Evolutionary conservation across 2,888 invertebrate genomes (phyloP), one percentile per base, ranked within the genome.

Genomic region (Leptura quadrifasciata): DNA sequence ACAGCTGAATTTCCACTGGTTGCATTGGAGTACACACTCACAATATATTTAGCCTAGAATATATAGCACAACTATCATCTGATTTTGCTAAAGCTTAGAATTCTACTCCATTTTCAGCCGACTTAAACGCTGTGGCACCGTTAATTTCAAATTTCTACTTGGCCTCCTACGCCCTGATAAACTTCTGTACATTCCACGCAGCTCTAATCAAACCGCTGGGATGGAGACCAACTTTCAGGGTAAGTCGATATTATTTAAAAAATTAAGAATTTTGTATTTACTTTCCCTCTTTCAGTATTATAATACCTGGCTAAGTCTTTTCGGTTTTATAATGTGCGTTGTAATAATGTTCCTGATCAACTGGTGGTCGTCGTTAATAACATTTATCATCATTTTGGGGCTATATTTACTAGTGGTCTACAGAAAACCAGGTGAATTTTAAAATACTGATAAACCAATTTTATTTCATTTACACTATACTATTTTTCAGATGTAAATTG

Each of bases 171-270:
- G 97, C 97, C 18, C 92, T 98, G 77, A 97, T 98, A 86, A 98
- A 98, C 90, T 97, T 97, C 90, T 97, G 97, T 88, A 97, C 97
- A 27, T 98, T 98, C 91, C 98, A 98, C 89, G 97, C 97, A 3
- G 96, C 96, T 0, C 91, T 97, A 55, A 94, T 97, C 27, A 94
- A 96, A 76, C 96, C 96, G 0, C 90, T 96, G 20, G 96, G 96
- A n/a, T 96, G 96, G 96, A 91, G 96, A 79, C 96, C 96, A 72
- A 96, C 96, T 2, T 97, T 96, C 89, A 93, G 93, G 90, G 96
- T 96, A 91, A 91, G 89, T 70, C 52, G 55, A 9, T 1, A 24
- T 8, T 2, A 17, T 47, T 47, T 47, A n/a, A n/a, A 5, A 47
- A 47, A 55, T 47, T 54, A 21, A 68, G 31, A 21, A 55, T 75